Evolutionary conservation across 2,797 vertebrate species (phyloP).

Genomic region (Hybognathus amarus): DNA sequence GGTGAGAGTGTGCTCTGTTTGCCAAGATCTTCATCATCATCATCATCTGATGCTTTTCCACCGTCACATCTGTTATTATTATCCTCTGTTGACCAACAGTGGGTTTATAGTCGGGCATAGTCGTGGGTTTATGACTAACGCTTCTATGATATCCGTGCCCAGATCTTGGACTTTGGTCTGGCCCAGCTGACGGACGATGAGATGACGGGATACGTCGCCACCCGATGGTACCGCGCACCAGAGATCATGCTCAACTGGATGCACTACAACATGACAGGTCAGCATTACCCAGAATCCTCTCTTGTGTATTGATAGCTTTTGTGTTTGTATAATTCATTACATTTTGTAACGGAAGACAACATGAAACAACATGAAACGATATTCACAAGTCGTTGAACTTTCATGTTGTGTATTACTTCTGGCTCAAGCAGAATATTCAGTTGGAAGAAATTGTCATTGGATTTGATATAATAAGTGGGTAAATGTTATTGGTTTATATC

Average conservation of each 20-base stretch:
- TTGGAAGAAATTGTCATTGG: not conserved
- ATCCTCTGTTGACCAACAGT: constrained; percentile 26
- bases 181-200: constrained; percentile 96
- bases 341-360: not conserved
- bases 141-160: not conserved
- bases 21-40: not conserved
- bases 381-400: not conserved
- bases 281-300: constrained; percentile 1
- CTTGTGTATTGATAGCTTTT: not conserved
- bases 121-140: constrained; percentile 33
- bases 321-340: not conserved
- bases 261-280: constrained; percentile 99
- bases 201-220: constrained; percentile 98
- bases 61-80: constrained; percentile 16
- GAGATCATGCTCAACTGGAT: constrained; percentile 99
- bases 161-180: constrained; percentile 98
- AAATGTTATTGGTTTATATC: not conserved
- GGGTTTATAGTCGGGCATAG: constrained; percentile 29
- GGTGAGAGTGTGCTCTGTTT: constrained; percentile 72
- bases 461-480: not conserved
- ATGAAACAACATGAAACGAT: not conserved
- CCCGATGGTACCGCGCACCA: constrained; percentile 95
- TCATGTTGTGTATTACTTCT: not conserved
- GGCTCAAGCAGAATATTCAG: not conserved
- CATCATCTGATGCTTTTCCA: constrained; percentile 28